Evolutionary conservation across 2,797 vertebrate species (phyloP).

Genomic region (Streptopelia turtur): DNA sequence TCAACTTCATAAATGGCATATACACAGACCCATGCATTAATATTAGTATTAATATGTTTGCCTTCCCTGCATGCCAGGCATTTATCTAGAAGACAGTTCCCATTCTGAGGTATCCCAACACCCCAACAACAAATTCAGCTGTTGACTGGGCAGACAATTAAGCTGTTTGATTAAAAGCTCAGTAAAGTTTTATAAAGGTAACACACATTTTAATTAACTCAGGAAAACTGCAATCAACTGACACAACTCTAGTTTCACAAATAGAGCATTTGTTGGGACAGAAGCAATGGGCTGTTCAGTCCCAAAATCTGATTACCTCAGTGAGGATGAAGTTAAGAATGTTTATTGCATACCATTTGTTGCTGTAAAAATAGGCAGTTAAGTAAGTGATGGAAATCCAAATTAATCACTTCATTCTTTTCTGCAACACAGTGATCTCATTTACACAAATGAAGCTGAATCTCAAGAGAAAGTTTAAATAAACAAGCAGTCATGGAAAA

Average conservation of each 20-base stretch:
- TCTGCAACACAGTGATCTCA: not conserved
- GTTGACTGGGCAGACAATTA: not conserved
- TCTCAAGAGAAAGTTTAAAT: conserved; percentile 30
- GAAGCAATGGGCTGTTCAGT: not conserved
- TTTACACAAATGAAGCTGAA: not conserved
- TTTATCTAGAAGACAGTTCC: not conserved
- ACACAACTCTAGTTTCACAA: not conserved
- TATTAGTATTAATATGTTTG: not conserved
- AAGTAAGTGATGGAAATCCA: not conserved
- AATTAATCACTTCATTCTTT: not conserved
- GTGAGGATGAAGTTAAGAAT: not conserved
- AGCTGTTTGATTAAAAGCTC: not conserved
- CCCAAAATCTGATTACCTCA: not conserved
- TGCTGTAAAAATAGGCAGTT: not conserved
- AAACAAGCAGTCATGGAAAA: not conserved
- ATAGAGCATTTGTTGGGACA: not conserved
- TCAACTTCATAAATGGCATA: not conserved
- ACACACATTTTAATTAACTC: not conserved
- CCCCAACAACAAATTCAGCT: not conserved
- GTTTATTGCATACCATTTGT: not conserved
- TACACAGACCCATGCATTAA: not conserved
- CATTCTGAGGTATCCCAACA: not conserved
- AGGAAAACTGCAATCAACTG: not conserved
- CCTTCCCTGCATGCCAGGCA: not conserved
- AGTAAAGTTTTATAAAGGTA: not conserved